Percentiles rank a stretch among this genome's conserved stretches.
Conservation (phyloP, 2,113 vertebrate genomes). For the Sorex araneus region DNA sequence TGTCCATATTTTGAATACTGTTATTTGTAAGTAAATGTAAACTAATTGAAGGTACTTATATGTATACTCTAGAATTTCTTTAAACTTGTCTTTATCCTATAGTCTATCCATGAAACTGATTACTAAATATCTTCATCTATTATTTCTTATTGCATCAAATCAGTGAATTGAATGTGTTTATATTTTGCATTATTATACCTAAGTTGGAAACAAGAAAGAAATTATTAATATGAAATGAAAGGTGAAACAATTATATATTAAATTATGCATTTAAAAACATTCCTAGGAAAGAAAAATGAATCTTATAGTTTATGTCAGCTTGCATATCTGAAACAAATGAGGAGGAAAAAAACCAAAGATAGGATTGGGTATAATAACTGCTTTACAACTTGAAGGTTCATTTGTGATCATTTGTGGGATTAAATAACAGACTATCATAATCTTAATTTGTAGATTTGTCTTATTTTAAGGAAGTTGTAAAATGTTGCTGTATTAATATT, state of each 20-base stretch:
- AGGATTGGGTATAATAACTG: neutral
- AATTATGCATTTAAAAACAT: slow-evolving; percentile 1
- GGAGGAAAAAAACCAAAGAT: neutral
- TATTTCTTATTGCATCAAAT: slow-evolving; percentile 11
- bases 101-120: slow-evolving; percentile 14
- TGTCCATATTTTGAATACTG: slow-evolving; percentile 63
- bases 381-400: neutral
- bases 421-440: neutral
- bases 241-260: slow-evolving; percentile 40
- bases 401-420: neutral
- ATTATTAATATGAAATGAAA: neutral
- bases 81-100: slow-evolving; percentile 21
- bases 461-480: neutral
- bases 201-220: slow-evolving; percentile 31
- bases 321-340: neutral
- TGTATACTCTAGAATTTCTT: slow-evolving; percentile 21
- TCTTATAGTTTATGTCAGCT: slow-evolving; percentile 30
- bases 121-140: neutral
- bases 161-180: slow-evolving; percentile 41
- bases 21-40: slow-evolving; percentile 70
- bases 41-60: slow-evolving; percentile 46
- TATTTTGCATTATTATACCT: slow-evolving; percentile 22
- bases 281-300: slow-evolving; percentile 41
- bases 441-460: neutral
- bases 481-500: neutral